A percentile compares a stretch with the other conserved stretches of the same genome.
Conservation (phyloP, 2,113 vertebrate genomes). For the Pedetes capensis region DNA sequence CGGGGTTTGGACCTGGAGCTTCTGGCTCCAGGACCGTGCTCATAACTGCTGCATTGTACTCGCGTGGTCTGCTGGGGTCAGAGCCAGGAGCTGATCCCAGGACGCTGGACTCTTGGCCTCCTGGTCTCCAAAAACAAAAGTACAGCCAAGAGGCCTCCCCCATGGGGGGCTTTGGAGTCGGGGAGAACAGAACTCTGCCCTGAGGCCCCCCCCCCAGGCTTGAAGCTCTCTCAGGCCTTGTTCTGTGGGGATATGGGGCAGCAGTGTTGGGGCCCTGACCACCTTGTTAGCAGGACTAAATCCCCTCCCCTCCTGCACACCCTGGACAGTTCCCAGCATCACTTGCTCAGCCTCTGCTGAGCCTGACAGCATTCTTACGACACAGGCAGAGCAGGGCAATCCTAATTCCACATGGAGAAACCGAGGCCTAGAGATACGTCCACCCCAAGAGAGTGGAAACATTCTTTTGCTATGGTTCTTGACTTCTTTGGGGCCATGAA, state of each 20-base stretch:
- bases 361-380: accelerated
- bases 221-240: not conserved
- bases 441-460: not conserved
- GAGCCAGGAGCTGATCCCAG: not conserved
- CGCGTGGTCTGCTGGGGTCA: not conserved
- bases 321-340: not conserved
- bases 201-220: accelerated
- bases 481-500: not conserved
- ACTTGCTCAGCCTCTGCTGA: not conserved
- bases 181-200: not conserved
- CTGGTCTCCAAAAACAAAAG: not conserved
- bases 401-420: not conserved
- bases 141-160: not conserved
- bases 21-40: not conserved
- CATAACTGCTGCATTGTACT: not conserved
- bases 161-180: not conserved
- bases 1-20: not conserved
- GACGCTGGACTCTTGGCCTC: not conserved
- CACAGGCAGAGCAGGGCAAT: not conserved
- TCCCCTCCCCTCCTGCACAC: not conserved
- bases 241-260: not conserved
- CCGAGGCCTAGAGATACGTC: not conserved
- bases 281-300: not conserved
- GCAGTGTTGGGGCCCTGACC: not conserved
- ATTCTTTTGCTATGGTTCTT: not conserved